Percentiles rank a stretch among this genome's conserved stretches.
phyloP scores from a whole-genome alignment of 35 echinoderm and acorn worm species.

The Diadema setosum region DNA sequence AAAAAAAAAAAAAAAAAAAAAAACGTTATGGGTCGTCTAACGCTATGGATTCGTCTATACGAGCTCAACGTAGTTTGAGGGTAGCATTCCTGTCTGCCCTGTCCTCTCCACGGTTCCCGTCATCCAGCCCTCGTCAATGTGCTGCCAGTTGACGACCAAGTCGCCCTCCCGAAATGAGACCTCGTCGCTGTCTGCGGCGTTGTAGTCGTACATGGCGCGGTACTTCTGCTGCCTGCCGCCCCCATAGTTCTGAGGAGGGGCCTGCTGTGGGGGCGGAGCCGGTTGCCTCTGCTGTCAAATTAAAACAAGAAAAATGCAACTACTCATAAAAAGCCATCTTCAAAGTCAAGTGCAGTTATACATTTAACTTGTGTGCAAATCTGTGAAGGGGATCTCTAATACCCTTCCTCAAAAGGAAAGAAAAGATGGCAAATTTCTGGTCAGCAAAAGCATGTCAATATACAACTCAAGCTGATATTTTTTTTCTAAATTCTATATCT shows the following conservation, averaged over 20 bases:
- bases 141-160: constrained; percentile 16
- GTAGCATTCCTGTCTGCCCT: constrained; percentile 42
- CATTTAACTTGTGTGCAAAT: too few relatives aligned
- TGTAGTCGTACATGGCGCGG: constrained; percentile 48
- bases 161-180: constrained; percentile 42
- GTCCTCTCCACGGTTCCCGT: constrained; percentile 33
- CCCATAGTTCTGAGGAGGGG: not conserved
- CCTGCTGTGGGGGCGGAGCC: not conserved
- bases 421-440: too few relatives aligned
- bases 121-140: constrained; percentile 62
- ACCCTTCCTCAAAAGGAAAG: too few relatives aligned
- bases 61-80: constrained; percentile 55
- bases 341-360: too few relatives aligned
- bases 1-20: not conserved
- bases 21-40: not conserved
- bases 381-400: too few relatives aligned
- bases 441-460: too few relatives aligned
- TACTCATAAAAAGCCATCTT: too few relatives aligned
- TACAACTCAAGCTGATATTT: too few relatives aligned
- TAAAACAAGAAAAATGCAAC: too few relatives aligned
- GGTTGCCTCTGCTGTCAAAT: too few relatives aligned
- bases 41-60: not conserved
- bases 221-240: not conserved
- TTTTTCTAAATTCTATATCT: too few relatives aligned
- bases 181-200: constrained; percentile 41